Conservation (phyloP, 1,140 invertebrate genomes). For the Ostrea denselamellosa region DNA sequence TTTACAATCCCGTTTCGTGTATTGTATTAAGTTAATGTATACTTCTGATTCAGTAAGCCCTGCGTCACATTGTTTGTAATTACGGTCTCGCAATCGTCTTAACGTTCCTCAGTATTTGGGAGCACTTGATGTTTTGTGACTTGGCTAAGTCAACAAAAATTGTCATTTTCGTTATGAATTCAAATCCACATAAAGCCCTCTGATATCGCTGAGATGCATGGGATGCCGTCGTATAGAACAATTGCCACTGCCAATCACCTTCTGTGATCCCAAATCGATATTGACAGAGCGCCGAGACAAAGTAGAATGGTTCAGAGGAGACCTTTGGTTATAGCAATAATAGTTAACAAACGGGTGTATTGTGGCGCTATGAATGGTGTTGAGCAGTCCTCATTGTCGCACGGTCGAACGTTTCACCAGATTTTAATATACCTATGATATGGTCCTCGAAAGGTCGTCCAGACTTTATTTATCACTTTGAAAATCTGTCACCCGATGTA, state of each 20-base stretch:
- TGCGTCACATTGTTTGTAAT: conserved; percentile 27
- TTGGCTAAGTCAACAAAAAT: conserved; percentile 15
- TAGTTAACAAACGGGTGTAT: background rate
- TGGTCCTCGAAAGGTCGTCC: conserved; percentile 3
- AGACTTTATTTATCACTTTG: conserved; percentile 30
- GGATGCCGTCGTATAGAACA: background rate
- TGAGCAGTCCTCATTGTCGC: background rate
- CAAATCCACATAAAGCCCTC: background rate
- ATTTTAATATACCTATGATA: conserved; percentile 13
- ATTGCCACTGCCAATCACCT: background rate
- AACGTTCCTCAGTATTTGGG: background rate
- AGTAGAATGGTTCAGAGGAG: background rate
- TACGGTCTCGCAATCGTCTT: background rate
- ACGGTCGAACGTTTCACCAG: conserved; percentile 24
- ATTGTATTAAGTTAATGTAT: background rate
- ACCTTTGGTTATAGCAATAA: conserved; percentile 2
- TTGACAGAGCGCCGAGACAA: conserved; percentile 5
- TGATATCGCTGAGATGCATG: background rate
- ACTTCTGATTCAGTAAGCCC: background rate
- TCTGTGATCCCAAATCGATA: background rate
- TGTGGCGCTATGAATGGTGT: conserved; percentile 5
- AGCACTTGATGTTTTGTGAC: background rate
- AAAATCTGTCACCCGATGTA: background rate
- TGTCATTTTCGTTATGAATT: conserved; percentile 6
- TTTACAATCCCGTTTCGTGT: conserved; percentile 23